Evolutionary conservation across 2,888 invertebrate genomes (phyloP).

Genomic region (Seira sanloemensis): DNA sequence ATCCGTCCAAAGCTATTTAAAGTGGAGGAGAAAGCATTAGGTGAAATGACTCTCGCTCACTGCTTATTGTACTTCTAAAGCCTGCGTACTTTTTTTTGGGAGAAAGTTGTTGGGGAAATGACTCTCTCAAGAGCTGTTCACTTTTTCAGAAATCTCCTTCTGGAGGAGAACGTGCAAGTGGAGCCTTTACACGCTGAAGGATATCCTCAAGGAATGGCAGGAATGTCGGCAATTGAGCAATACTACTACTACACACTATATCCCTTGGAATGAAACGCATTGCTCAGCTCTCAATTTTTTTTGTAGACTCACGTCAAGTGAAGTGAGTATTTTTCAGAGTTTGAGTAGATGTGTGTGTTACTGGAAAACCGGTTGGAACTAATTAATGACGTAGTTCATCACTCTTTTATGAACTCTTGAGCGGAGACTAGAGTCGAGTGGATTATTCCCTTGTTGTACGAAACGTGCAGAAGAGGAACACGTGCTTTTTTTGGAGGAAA

Average conservation of each 20-base stretch:
- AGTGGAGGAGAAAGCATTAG: not conserved
- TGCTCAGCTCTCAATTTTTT: too few species aligned
- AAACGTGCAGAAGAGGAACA: not conserved
- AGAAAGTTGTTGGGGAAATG: constrained; percentile 29
- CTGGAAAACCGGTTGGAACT: constrained; percentile 53
- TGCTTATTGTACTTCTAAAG: too few species aligned
- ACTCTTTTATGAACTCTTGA: constrained; percentile 64
- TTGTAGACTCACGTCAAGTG: too few species aligned
- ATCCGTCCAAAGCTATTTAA: not conserved
- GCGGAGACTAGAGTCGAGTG: constrained; percentile 29
- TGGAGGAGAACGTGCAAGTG: constrained; percentile 10
- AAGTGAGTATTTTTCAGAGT: too few species aligned
- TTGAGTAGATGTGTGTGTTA: not conserved
- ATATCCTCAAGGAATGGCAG: constrained; percentile 21
- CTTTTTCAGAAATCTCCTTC: not conserved
- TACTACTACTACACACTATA: too few species aligned
- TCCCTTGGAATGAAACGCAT: too few species aligned
- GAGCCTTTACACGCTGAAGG: not conserved
- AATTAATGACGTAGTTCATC: constrained; percentile 65
- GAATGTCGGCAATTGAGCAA: constrained; percentile 16
- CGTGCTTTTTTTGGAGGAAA: not conserved
- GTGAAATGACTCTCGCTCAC: too few species aligned
- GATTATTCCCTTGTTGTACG: constrained; percentile 34
- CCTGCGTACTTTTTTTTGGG: not conserved
- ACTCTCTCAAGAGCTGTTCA: constrained; percentile 57